Evolutionary conservation across 2,113 vertebrate genomes (phyloP), one percentile per base, ranked within the genome.

Genomic region (Edolisoma coerulescens): DNA sequence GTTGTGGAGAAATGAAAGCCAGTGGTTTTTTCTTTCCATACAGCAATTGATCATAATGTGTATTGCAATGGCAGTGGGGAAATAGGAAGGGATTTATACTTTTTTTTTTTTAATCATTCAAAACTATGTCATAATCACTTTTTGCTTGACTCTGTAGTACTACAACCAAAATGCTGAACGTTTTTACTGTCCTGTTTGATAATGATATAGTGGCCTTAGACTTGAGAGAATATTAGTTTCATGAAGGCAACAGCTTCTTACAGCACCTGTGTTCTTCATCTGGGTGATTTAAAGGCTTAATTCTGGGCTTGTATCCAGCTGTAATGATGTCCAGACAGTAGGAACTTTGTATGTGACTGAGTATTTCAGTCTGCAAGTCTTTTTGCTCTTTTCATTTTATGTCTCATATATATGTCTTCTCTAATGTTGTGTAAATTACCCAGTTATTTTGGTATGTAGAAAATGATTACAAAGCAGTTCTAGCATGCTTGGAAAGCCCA

Each of bases 241-340:
- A 7, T 33, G 37, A 74, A 77, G 68, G 83, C 73, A 90, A 6
- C 33, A 56, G 44, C 68, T 95, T 90, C 68, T 60, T 88, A 6
- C 10, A 68, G n/a, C 92, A 92, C 84, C 90, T 93, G 68, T 80
- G 19, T 4, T 86, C 59, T 88, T 93, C 56, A 54, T 90, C 71
- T 84, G 56, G 32, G 16, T 84, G 82, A 86, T 75, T 90, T 88
- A 92, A 92, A 86, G 68, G 59, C 47, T 80, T 77, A n/a, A 53
- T 90, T 88, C 85, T 84, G 82, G 68, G 68, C 32, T 87, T 78
- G 27, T 77, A 54, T 94, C 59, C 71, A 74, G 32, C 57, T 80
- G 11, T 77, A 91, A 57, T 74, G 75, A 30, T 85, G 60, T 93
- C 81, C 45, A 64, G 57, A 84, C 61, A 76, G 67, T 83, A 83